phyloP scores from a whole-genome alignment of 2,888 invertebrate genomes.

The Argynnis bischoffii region DNA sequence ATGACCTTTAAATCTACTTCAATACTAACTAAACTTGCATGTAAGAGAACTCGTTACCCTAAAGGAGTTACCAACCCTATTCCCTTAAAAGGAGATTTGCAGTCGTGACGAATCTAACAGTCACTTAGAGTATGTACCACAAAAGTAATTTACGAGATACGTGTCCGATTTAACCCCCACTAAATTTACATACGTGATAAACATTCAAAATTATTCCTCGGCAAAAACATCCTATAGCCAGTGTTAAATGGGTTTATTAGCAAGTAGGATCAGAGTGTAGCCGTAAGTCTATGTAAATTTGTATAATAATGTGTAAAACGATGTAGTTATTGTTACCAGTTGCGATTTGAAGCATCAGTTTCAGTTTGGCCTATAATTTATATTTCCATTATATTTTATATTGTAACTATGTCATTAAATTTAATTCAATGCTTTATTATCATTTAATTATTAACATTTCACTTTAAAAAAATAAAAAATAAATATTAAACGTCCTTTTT shows the following conservation, averaged over 20 bases:
- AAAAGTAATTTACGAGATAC: slow-evolving; percentile 67
- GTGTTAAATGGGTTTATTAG: slow-evolving; percentile 61
- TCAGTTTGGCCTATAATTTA: slow-evolving; percentile 30
- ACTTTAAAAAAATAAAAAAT: too few species aligned
- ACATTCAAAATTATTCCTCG: slow-evolving; percentile 36
- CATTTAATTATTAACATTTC: too few species aligned
- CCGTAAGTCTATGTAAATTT: slow-evolving; percentile 57
- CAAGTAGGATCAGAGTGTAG: slow-evolving; percentile 51
- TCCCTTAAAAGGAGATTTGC: slow-evolving; percentile 46
- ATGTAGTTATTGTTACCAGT: slow-evolving; percentile 51
- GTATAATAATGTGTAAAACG: slow-evolving; percentile 60
- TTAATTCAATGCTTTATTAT: too few species aligned
- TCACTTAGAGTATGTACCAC: slow-evolving; percentile 51
- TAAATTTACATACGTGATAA: slow-evolving; percentile 66
- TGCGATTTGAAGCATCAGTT: slow-evolving; percentile 49
- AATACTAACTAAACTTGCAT: slow-evolving; percentile 40
- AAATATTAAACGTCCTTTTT: too few species aligned
- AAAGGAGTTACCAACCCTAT: slow-evolving; percentile 32
- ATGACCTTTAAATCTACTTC: slow-evolving; percentile 51
- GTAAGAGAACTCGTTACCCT: slow-evolving; percentile 38
- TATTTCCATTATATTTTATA: background rate
- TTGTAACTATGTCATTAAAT: too few species aligned
- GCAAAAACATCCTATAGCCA: slow-evolving; percentile 49
- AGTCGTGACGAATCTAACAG: slow-evolving; percentile 59
- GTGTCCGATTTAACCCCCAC: slow-evolving; percentile 63